These are phyloP conservation scores for Formica aserva DNA, from an alignment of 2,888 invertebrate species.

Conservation along the genomic window DNA sequence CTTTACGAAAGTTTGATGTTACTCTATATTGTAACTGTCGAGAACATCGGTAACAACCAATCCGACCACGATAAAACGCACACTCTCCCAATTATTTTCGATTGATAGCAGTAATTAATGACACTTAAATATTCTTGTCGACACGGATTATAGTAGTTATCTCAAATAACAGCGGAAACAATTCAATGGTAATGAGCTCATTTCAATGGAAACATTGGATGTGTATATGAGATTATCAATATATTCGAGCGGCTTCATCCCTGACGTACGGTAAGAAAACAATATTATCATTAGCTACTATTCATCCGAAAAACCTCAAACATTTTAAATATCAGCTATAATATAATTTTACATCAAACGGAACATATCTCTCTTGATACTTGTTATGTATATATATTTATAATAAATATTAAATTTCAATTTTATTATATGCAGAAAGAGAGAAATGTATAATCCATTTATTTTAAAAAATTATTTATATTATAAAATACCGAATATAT, in stretches of 20 bases:
- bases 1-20: background rate
- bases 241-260: conserved; percentile 21
- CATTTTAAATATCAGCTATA: background rate
- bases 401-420: background rate
- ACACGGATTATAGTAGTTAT: conserved; percentile 26
- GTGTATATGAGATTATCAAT: conserved; percentile 53
- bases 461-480: background rate
- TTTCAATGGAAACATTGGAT: conserved; percentile 6
- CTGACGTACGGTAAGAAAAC: background rate
- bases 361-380: background rate
- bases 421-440: background rate
- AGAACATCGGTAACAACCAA: background rate
- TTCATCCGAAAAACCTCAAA: background rate
- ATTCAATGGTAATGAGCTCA: conserved; percentile 56
- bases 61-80: background rate
- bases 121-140: conserved; percentile 12
- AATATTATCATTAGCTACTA: conserved; percentile 7
- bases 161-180: conserved; percentile 53
- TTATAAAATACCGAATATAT: background rate
- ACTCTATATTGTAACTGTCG: background rate
- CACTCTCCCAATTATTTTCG: background rate
- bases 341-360: background rate
- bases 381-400: background rate
- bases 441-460: background rate
- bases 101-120: background rate